Conservation (phyloP, 1,140 invertebrate genomes). For the Daktulosphaira vitifoliae region DNA sequence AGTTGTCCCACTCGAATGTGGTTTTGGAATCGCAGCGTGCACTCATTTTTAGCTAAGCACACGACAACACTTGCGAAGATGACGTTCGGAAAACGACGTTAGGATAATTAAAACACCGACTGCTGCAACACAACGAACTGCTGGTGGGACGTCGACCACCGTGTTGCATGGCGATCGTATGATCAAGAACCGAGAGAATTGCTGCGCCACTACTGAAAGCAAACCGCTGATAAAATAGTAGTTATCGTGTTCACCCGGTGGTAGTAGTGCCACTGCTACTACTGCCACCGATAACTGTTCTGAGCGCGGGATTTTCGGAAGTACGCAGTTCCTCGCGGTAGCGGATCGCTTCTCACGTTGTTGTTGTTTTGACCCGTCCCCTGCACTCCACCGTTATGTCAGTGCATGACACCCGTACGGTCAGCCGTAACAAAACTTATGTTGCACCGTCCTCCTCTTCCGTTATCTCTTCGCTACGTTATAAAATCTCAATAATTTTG, state of each 20-base stretch:
- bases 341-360: background rate
- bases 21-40: background rate
- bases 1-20: no score
- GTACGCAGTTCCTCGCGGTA: background rate
- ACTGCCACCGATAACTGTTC: no score
- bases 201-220: no score
- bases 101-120: background rate
- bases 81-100: background rate
- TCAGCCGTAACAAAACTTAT: conserved; percentile 10
- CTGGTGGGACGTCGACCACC: conserved; percentile 10
- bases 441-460: no score
- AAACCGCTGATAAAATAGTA: no score
- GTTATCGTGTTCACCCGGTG: background rate
- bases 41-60: background rate
- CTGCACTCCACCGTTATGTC: background rate
- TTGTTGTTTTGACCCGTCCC: conserved; percentile 6
- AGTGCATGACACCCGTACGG: conserved; percentile 22
- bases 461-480: no score
- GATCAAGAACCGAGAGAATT: background rate
- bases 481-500: no score
- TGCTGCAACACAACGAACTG: background rate
- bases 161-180: conserved; percentile 19
- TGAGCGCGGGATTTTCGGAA: conserved; percentile 24
- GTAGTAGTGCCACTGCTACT: background rate
- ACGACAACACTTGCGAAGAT: background rate